These are phyloP conservation scores for Drosophila malerkotliana DNA, from an alignment of 1,140 invertebrate genomes.

Conservation along the genomic window DNA sequence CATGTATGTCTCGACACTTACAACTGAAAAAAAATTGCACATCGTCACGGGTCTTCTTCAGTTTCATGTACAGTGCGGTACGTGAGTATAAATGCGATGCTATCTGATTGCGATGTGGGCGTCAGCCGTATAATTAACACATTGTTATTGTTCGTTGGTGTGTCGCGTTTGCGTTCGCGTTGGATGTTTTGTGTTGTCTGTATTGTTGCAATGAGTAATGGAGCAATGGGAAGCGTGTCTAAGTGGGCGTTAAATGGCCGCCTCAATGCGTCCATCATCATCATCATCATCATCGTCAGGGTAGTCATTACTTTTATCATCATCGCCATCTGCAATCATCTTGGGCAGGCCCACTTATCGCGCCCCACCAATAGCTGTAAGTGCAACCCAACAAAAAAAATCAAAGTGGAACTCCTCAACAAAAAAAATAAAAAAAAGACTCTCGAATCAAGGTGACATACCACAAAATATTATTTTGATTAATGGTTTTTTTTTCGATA, in stretches of 20 bases:
- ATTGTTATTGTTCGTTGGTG: constrained; percentile 30
- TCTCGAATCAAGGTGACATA: constrained; percentile 8
- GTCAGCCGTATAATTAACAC: constrained; percentile 52
- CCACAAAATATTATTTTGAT: constrained; percentile 1
- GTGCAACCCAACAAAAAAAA: neutral
- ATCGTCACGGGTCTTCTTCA: constrained; percentile 16
- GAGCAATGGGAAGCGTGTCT: constrained; percentile 46
- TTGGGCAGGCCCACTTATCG: constrained; percentile 39
- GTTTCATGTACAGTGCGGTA: constrained; percentile 15
- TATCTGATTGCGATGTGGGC: constrained; percentile 40
- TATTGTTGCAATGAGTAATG: constrained; percentile 42
- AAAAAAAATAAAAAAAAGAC: neutral
- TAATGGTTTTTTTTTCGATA: neutral
- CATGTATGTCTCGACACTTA: constrained; percentile 48
- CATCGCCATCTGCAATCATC: constrained; percentile 29
- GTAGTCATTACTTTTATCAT: constrained; percentile 5
- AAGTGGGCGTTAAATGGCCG: constrained; percentile 69
- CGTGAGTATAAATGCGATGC: constrained; percentile 3
- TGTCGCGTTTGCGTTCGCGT: constrained; percentile 1
- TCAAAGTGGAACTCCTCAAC: constrained; percentile 8
- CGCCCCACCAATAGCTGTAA: constrained; percentile 1
- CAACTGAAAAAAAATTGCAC: constrained; percentile 43
- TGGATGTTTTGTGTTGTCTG: neutral
- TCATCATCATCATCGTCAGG: constrained; percentile 19
- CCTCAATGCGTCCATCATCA: constrained; percentile 41